These are phyloP conservation scores for Halictus ligatus DNA, from an alignment of 2,888 invertebrate species.

Conservation along the genomic window DNA sequence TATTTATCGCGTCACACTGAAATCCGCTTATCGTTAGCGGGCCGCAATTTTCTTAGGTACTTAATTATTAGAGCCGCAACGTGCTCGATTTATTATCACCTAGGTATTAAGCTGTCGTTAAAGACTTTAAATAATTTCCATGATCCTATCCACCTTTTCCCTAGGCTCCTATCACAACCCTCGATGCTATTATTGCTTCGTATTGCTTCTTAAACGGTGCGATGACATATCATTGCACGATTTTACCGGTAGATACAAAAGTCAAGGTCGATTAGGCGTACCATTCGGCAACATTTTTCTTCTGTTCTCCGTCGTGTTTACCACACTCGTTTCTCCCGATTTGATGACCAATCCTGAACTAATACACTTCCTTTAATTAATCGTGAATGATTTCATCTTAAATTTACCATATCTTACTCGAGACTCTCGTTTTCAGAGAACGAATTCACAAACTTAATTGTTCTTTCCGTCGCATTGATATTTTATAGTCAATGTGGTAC, in stretches of 20 bases:
- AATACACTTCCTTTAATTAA: not conserved
- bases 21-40: not conserved
- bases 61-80: constrained; percentile 4
- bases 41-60: constrained; percentile 6
- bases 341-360: not conserved
- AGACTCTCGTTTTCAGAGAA: not conserved
- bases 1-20: constrained; percentile 1
- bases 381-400: not conserved
- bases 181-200: constrained; percentile 6
- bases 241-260: not conserved
- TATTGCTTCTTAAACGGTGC: constrained; percentile 1
- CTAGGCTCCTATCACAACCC: constrained; percentile 9
- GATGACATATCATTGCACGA: not conserved
- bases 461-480: no score
- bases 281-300: not conserved
- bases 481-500: no score
- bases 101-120: not conserved
- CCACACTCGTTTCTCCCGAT: not conserved
- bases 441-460: not conserved
- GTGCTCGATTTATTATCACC: not conserved
- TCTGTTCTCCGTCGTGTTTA: no score
- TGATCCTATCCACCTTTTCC: not conserved
- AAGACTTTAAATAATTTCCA: constrained; percentile 7
- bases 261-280: not conserved
- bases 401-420: no score